Conservation (phyloP, 2,113 vertebrate species). For the Tympanuchus pallidicinctus region DNA sequence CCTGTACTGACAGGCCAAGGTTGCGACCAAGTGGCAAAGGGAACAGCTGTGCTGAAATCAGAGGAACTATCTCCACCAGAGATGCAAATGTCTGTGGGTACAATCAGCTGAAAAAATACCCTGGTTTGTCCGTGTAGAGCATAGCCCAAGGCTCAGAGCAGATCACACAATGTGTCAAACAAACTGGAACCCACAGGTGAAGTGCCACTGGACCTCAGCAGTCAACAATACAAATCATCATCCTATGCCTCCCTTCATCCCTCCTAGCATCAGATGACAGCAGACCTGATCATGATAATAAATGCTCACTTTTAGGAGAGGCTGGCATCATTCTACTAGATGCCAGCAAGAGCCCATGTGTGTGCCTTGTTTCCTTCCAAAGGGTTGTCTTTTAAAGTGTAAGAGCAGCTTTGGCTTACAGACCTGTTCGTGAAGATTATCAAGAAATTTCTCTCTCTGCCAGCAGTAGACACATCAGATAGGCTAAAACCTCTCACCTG, state of each 20-base stretch:
- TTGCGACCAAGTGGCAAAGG: rapidly evolving
- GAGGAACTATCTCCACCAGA: background rate
- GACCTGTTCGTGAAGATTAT: constrained; percentile 11
- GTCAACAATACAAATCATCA: background rate
- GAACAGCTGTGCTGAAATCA: background rate
- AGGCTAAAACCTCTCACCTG: constrained; percentile 30
- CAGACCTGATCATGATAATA: background rate
- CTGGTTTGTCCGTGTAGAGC: background rate
- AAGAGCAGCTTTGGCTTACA: background rate
- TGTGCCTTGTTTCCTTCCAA: constrained; percentile 12
- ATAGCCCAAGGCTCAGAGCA: constrained; percentile 29
- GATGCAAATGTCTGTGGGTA: background rate
- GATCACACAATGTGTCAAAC: constrained; percentile 37
- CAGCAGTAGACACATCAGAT: background rate
- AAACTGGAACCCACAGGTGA: background rate
- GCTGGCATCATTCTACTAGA: background rate
- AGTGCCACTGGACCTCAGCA: background rate
- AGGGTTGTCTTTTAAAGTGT: background rate
- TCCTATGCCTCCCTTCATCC: constrained; percentile 41
- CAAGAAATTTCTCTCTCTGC: constrained; percentile 6
- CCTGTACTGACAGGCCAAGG: background rate
- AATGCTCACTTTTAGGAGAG: constrained; percentile 36
- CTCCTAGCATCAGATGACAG: background rate
- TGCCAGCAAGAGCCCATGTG: background rate
- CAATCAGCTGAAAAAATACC: background rate